phyloP scores from a whole-genome alignment of 2,888 invertebrate species.

The Campaea margaritaria region DNA sequence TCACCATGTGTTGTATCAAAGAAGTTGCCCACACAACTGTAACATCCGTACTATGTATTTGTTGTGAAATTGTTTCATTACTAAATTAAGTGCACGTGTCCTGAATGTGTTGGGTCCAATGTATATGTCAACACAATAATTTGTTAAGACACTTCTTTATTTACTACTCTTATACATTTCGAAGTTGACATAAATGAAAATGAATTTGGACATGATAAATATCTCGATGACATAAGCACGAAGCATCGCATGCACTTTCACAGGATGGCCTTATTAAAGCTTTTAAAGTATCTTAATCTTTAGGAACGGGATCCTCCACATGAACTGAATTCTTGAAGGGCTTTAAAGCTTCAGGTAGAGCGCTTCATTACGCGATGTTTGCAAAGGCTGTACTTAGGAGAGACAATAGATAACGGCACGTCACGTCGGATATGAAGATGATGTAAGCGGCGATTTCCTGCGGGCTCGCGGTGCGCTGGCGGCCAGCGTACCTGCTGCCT shows the following conservation, averaged over 20 bases:
- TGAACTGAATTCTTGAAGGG: neutral
- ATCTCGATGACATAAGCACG: constrained; percentile 23
- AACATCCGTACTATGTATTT: constrained; percentile 1
- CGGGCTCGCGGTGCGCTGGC: constrained; percentile 58
- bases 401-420: constrained; percentile 60
- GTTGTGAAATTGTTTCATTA: constrained; percentile 6
- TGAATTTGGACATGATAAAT: constrained; percentile 24
- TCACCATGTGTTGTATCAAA: constrained; percentile 11
- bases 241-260: constrained; percentile 10
- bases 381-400: constrained; percentile 8
- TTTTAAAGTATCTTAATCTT: constrained; percentile 10
- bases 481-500: constrained; percentile 69
- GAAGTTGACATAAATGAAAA: constrained; percentile 26
- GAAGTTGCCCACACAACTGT: neutral
- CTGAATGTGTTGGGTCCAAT: constrained; percentile 2
- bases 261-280: constrained; percentile 11
- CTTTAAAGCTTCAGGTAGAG: constrained; percentile 7
- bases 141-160: constrained; percentile 20
- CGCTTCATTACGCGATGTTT: constrained; percentile 16
- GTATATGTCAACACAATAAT: constrained; percentile 24
- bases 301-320: neutral
- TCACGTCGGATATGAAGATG: constrained; percentile 70
- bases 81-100: constrained; percentile 20
- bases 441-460: constrained; percentile 81
- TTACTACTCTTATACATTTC: constrained; percentile 10